Conservation (phyloP, 2,113 vertebrate genomes). For the Alethe castanea region DNA sequence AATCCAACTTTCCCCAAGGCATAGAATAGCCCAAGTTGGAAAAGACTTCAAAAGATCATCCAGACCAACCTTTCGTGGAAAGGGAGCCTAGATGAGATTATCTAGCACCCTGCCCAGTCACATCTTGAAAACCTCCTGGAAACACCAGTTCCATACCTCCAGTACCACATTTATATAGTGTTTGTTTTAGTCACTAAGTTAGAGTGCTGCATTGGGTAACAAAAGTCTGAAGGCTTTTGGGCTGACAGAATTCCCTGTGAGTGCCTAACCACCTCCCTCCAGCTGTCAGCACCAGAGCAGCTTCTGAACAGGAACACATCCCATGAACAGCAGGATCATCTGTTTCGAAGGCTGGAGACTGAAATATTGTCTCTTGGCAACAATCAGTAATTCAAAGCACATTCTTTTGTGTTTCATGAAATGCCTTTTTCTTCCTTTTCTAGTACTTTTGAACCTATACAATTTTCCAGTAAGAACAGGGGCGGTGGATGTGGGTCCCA, state of each 20-base stretch:
- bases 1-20: not conserved
- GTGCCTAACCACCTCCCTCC: not conserved
- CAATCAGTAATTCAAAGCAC: not conserved
- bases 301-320: not conserved
- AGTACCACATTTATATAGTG: not conserved
- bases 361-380: not conserved
- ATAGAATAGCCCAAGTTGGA: not conserved
- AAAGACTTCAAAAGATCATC: not conserved
- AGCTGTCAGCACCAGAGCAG: not conserved
- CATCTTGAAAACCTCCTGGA: not conserved
- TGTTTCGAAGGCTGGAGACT: not conserved
- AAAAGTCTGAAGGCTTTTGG: not conserved
- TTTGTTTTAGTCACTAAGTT: not conserved
- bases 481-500: fast-evolving
- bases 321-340: not conserved
- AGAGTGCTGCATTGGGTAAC: not conserved
- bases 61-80: not conserved
- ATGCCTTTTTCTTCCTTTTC: not conserved
- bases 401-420: not conserved
- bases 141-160: not conserved
- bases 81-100: not conserved
- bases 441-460: not conserved
- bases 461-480: not conserved
- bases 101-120: not conserved
- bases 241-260: not conserved